Evolutionary conservation across 2,888 invertebrate species (phyloP), one percentile per base, ranked within the genome.

Genomic region (Cerceris rybyensis): DNA sequence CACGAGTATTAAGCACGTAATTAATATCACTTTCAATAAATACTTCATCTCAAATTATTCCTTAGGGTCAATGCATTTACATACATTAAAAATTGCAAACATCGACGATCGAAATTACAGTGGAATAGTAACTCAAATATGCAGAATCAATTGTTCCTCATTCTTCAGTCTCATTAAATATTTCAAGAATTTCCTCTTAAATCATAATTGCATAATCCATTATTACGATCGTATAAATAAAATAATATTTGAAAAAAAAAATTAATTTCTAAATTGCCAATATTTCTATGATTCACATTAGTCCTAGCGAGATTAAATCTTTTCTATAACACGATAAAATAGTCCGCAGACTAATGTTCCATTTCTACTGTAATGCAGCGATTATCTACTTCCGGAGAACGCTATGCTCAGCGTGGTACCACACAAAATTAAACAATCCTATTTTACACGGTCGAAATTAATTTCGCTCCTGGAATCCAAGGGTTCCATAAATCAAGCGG

Each of bases 1-100:
- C 42, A 74, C 70, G 60, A 84, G 77, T 58, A 78, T 49, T 43
- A 80, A 76, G 17, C 41, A 57, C 54, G 16, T 16, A 7, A 69
- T 50, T 9, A 57, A 28, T 55, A 28, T 70, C 65, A 74, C 67
- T 68, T 70, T 77, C 67, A 17, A 58, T 6, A 41, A 46, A 8
- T 14, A 13, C 8, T 61, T 43, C 61, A 72, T 79, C 14, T 13
- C 52, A 43, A n/a, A 54, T 61, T 0, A 52, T 57, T 0, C 7
- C n/a, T n/a, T 1, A 52, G 7, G 7, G 2, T 52, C n/a, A 52
- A 7, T 8, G 46, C 8, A 46, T 46, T 11, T 46, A 46, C 8
- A 46, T 11, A 46, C 46, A 46, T 1, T 11, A 46, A 28, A 4
- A 28, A 28, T 28, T 28, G 4, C 28, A 28, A 28, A 28, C 28